Conservation (phyloP, 2,797 vertebrate genomes). For the Acropternis orthonyx region DNA sequence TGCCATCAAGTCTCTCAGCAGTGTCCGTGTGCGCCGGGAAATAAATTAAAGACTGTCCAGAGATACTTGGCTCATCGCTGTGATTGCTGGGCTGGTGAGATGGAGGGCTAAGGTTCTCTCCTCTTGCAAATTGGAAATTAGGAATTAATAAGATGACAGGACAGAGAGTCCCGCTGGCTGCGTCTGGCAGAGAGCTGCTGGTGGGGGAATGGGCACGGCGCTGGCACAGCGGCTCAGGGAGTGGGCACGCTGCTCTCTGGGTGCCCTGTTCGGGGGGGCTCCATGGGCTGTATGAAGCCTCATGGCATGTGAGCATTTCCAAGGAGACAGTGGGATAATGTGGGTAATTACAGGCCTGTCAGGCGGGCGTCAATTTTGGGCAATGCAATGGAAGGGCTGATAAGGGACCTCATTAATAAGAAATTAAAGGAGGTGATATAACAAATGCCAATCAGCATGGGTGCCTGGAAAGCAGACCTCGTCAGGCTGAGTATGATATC, state of each 20-base stretch:
- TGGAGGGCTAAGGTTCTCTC: constrained; percentile 73
- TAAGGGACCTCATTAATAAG: neutral
- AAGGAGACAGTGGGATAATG: neutral
- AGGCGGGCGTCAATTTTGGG: neutral
- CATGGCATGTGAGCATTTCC: neutral
- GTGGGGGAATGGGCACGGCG: fast-evolving
- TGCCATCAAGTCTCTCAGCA: constrained; percentile 78
- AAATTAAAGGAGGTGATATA: neutral
- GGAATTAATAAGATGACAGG: constrained; percentile 74
- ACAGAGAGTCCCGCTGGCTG: constrained; percentile 21
- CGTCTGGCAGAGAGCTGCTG: neutral
- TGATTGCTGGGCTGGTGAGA: constrained; percentile 75
- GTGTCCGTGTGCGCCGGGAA: constrained; percentile 70
- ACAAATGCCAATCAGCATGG: neutral
- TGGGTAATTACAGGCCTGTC: constrained; percentile 11
- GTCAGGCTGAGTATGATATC: neutral
- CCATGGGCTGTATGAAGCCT: neutral
- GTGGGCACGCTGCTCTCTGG: fast-evolving
- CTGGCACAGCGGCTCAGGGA: fast-evolving
- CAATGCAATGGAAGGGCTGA: neutral
- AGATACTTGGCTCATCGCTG: constrained; percentile 75
- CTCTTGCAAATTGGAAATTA: constrained; percentile 79
- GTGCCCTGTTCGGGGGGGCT: neutral
- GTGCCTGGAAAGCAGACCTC: neutral
- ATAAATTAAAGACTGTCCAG: constrained; percentile 80